These are phyloP conservation scores for Eubasilissa regina DNA, from an alignment of 1,140 invertebrate genomes.

Conservation along the genomic window DNA sequence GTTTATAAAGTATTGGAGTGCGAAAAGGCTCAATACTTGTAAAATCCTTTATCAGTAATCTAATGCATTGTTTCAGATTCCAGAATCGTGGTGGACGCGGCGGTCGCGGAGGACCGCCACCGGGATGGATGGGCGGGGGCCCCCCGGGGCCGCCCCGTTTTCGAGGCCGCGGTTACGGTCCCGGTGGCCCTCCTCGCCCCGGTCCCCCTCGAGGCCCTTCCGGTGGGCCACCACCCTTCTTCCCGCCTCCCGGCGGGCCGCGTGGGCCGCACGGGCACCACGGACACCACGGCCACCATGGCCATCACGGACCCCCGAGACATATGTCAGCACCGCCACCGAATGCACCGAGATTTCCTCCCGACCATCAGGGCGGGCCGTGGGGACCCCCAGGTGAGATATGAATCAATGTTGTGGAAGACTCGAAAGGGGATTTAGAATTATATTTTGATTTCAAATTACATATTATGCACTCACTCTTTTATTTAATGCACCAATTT, in stretches of 20 bases:
- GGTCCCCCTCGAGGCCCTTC: constrained; percentile 80
- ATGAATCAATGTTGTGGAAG: not conserved
- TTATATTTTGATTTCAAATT: too few species aligned
- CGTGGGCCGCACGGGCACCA: constrained; percentile 70
- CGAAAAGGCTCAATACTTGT: too few species aligned
- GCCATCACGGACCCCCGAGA: constrained; percentile 65
- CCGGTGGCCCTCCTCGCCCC: constrained; percentile 73
- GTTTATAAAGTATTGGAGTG: too few species aligned
- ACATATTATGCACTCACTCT: too few species aligned
- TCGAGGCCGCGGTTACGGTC: constrained; percentile 77
- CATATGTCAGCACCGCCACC: constrained; percentile 67
- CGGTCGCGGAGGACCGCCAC: constrained; percentile 64
- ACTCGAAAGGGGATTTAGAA: too few species aligned
- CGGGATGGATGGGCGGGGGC: constrained; percentile 69
- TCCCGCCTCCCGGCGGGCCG: constrained; percentile 68
- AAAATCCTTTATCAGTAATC: not conserved
- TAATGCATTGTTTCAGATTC: not conserved
- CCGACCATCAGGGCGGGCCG: constrained; percentile 63
- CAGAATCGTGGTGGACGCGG: constrained; percentile 39
- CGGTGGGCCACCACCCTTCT: constrained; percentile 70
- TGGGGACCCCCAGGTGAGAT: constrained; percentile 63
- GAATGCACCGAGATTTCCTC: constrained; percentile 72
- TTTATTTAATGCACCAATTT: too few species aligned
- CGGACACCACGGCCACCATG: constrained; percentile 68
- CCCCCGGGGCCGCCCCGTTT: constrained; percentile 77